These are phyloP conservation scores for Ectemnius continuus DNA, from an alignment of 2,888 invertebrate genomes.

Conservation along the genomic window DNA sequence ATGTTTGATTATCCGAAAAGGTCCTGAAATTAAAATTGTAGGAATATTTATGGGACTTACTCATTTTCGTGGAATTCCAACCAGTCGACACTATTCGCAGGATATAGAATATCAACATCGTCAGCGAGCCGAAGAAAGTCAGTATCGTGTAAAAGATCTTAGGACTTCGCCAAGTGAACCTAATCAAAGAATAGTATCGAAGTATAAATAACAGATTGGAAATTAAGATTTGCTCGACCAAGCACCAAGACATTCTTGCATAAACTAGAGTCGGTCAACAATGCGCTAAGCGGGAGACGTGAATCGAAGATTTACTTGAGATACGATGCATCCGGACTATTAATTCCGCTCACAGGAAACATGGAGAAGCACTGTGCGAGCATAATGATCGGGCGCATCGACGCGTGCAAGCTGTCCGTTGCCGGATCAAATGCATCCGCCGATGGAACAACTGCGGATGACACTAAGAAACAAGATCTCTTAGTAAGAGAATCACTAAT, in stretches of 20 bases:
- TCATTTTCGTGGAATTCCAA: constrained; percentile 70
- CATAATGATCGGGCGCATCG: constrained; percentile 79
- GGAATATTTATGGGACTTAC: constrained; percentile 57
- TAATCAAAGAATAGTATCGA: constrained; percentile 29
- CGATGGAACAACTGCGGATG: constrained; percentile 48
- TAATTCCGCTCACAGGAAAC: constrained; percentile 79
- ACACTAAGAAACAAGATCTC: constrained; percentile 48
- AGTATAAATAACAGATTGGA: neutral
- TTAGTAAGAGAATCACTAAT: neutral
- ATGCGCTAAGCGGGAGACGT: neutral
- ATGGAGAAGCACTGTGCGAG: constrained; percentile 80
- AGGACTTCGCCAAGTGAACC: constrained; percentile 74
- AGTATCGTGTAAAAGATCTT: constrained; percentile 69
- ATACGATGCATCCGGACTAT: constrained; percentile 75
- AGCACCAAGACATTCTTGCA: too few species aligned
- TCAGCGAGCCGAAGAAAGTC: constrained; percentile 57
- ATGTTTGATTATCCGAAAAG: neutral
- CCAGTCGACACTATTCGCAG: constrained; percentile 63
- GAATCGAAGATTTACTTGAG: constrained; percentile 70
- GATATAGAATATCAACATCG: constrained; percentile 65
- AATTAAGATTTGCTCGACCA: neutral
- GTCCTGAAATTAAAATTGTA: neutral
- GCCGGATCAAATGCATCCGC: constrained; percentile 59
- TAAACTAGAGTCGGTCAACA: too few species aligned
- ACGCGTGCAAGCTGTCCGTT: constrained; percentile 78